These are phyloP conservation scores for Selene dorsalis DNA, from an alignment of 2,797 vertebrate genomes.

Conservation along the genomic window DNA sequence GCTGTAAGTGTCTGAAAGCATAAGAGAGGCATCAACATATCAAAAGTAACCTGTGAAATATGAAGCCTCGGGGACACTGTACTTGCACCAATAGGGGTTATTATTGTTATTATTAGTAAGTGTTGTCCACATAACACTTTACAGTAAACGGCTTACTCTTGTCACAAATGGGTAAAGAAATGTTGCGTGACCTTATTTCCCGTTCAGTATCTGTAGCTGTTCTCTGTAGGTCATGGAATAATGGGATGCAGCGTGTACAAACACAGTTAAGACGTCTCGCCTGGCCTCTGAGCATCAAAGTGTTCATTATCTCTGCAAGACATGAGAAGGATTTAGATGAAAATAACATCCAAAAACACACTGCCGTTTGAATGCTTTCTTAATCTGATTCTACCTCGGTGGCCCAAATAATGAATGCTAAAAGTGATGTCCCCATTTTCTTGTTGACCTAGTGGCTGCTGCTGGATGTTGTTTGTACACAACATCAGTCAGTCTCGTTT, in stretches of 20 bases:
- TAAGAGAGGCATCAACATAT: neutral
- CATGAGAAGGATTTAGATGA: constrained; percentile 22
- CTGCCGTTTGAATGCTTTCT: constrained; percentile 21
- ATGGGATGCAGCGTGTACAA: constrained; percentile 41
- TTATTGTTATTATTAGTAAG: no score
- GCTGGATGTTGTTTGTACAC: constrained; percentile 34
- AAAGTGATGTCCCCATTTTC: constrained; percentile 36
- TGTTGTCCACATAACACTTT: constrained; percentile 6
- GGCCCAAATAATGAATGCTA: constrained; percentile 40
- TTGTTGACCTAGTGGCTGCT: constrained; percentile 30
- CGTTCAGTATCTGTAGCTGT: neutral
- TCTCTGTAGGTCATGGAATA: constrained; percentile 13
- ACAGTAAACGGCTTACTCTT: neutral
- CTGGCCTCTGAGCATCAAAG: constrained; percentile 45
- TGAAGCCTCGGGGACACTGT: constrained; percentile 4
- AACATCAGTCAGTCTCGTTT: constrained; percentile 2
- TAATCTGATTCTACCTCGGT: constrained; percentile 35
- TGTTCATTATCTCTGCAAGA: constrained; percentile 36
- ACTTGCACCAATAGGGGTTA: neutral
- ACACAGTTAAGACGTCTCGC: constrained; percentile 31
- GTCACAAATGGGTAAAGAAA: neutral
- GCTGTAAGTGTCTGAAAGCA: constrained; percentile 9
- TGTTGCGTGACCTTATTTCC: constrained; percentile 27
- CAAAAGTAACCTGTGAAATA: constrained; percentile 11
- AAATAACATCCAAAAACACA: constrained; percentile 10